These are phyloP conservation scores for Drosophila rhopaloa DNA, from an alignment of 1,140 invertebrate species.

Conservation along the genomic window DNA sequence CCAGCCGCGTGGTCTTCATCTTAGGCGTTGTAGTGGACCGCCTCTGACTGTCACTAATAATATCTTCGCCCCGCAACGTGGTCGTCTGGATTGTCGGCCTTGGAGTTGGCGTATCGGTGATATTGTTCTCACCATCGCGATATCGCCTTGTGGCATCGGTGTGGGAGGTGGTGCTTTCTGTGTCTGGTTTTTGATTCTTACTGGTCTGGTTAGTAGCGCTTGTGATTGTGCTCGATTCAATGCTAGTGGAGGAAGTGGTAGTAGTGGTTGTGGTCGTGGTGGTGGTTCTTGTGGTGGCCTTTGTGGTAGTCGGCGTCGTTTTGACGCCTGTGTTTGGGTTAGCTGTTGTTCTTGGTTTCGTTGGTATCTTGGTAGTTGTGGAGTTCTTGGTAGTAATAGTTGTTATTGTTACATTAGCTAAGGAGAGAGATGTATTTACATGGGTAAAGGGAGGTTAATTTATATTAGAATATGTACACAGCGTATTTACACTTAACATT, in stretches of 20 bases:
- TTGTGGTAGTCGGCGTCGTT: constrained; percentile 48
- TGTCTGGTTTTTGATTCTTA: constrained; percentile 45
- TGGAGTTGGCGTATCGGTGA: constrained; percentile 70
- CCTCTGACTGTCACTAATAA: constrained; percentile 47
- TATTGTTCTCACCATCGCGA: constrained; percentile 82
- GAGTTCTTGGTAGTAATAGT: constrained; percentile 77
- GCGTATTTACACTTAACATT: constrained; percentile 71
- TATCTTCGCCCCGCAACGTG: constrained; percentile 58
- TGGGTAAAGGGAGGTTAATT: constrained; percentile 76
- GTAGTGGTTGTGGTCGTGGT: constrained; percentile 46
- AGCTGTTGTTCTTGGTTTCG: constrained; percentile 66
- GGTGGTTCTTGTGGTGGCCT: constrained; percentile 43
- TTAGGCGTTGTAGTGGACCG: constrained; percentile 74
- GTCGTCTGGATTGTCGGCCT: constrained; percentile 59
- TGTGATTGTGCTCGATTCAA: constrained; percentile 67
- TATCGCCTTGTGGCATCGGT: constrained; percentile 75
- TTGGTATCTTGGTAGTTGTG: constrained; percentile 67
- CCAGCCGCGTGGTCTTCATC: constrained; percentile 79
- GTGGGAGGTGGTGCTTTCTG: constrained; percentile 67
- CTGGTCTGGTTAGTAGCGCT: constrained; percentile 73
- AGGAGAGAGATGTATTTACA: constrained; percentile 82
- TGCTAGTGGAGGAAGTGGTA: constrained; percentile 58
- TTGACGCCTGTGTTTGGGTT: constrained; percentile 65
- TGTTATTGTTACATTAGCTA: constrained; percentile 83
- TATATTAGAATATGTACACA: constrained; percentile 67